Conservation (phyloP, 2,797 vertebrate species). For the Lateolabrax maculatus region DNA sequence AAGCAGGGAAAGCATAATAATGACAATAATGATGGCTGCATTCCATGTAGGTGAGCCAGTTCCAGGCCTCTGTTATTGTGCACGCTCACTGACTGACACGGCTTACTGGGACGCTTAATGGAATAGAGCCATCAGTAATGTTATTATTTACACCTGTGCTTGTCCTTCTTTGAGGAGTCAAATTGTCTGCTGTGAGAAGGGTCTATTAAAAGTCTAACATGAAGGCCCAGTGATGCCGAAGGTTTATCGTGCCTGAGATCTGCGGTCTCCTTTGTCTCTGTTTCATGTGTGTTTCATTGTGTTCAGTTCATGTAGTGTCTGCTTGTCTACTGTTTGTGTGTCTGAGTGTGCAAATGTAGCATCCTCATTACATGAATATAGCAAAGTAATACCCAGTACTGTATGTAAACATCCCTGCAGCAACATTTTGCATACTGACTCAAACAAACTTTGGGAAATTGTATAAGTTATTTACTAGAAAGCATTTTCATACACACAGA, state of each 20-base stretch:
- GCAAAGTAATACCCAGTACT: neutral
- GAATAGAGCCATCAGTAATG: neutral
- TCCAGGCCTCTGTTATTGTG: too few species aligned
- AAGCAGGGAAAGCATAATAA: too few species aligned
- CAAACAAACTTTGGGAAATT: neutral
- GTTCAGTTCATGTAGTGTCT: neutral
- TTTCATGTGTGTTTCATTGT: conserved; percentile 9
- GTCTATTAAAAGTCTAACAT: conserved; percentile 40
- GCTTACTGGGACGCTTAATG: neutral
- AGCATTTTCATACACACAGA: neutral
- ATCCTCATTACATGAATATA: conserved; percentile 5
- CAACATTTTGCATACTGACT: conserved; percentile 14
- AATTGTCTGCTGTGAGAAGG: too few species aligned
- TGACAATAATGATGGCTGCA: too few species aligned
- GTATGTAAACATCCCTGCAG: neutral
- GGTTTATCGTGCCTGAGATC: neutral
- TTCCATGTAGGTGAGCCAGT: too few species aligned
- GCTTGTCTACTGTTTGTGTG: neutral
- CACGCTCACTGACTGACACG: neutral
- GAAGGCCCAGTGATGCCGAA: conserved; percentile 23
- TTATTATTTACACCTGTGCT: too few species aligned
- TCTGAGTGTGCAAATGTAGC: neutral
- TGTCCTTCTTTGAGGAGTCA: too few species aligned
- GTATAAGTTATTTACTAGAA: neutral
- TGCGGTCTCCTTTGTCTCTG: neutral